Conservation (phyloP, 2,888 invertebrate species). For the Cinara cedri region DNA sequence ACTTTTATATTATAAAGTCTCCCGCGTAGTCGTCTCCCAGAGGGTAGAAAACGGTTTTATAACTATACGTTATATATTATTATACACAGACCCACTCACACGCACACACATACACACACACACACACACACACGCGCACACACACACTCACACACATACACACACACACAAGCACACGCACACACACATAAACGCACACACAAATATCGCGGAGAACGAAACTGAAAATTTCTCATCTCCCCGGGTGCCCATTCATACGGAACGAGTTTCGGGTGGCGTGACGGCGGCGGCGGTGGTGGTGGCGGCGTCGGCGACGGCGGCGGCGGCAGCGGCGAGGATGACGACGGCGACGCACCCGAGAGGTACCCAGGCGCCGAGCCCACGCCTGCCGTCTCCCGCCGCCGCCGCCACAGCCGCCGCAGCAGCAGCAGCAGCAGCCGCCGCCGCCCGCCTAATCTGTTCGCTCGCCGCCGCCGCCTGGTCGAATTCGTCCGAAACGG, state of each 20-base stretch:
- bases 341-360: slow-evolving; percentile 28
- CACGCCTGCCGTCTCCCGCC: slow-evolving; percentile 5
- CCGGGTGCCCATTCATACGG: slow-evolving; percentile 49
- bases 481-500: slow-evolving; percentile 33
- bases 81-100: no score
- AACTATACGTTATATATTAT: no score
- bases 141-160: no score
- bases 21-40: no score
- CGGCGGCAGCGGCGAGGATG: not conserved
- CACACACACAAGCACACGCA: no score
- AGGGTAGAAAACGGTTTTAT: no score
- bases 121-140: no score
- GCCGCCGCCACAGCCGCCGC: not conserved
- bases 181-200: no score
- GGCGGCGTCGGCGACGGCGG: not conserved
- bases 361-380: slow-evolving; percentile 47
- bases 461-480: not conserved
- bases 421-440: not conserved
- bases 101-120: no score
- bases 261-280: slow-evolving; percentile 23
- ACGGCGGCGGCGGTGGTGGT: not conserved
- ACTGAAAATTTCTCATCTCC: slow-evolving; percentile 4
- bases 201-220: not conserved
- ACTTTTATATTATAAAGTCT: no score
- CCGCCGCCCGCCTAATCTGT: slow-evolving; percentile 2